Percentiles rank a stretch among this genome's conserved stretches.
phyloP scores from a whole-genome alignment of 2,797 vertebrate species.

The Toxotes lorentzi region DNA sequence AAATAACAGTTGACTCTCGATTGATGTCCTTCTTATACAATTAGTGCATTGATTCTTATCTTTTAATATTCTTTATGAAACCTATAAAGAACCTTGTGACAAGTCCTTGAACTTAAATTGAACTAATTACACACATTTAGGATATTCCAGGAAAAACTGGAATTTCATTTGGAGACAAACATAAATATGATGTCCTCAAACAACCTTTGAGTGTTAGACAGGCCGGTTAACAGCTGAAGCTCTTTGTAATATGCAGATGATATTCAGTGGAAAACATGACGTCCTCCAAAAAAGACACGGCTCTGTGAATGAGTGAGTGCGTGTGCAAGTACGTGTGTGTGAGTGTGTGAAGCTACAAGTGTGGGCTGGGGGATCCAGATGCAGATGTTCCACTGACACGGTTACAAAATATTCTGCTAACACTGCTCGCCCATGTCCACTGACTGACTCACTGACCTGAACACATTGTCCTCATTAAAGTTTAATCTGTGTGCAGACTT shows the following conservation, averaged over 20 bases:
- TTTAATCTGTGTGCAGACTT: background rate
- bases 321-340: background rate
- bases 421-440: background rate
- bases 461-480: background rate
- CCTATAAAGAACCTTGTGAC: background rate
- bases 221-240: background rate
- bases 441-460: background rate
- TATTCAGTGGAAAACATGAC: constrained; percentile 27
- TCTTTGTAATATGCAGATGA: constrained; percentile 18
- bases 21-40: background rate
- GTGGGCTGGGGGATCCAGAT: background rate
- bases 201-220: background rate
- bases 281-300: constrained; percentile 6
- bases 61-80: background rate
- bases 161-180: background rate
- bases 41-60: background rate
- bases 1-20: background rate
- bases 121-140: background rate
- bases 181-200: background rate
- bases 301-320: constrained; percentile 21
- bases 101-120: background rate
- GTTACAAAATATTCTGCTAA: background rate
- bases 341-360: background rate
- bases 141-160: background rate
- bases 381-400: constrained; percentile 35